Evolutionary conservation across 2,113 vertebrate genomes (phyloP).

Genomic region (Rhineura floridana): DNA sequence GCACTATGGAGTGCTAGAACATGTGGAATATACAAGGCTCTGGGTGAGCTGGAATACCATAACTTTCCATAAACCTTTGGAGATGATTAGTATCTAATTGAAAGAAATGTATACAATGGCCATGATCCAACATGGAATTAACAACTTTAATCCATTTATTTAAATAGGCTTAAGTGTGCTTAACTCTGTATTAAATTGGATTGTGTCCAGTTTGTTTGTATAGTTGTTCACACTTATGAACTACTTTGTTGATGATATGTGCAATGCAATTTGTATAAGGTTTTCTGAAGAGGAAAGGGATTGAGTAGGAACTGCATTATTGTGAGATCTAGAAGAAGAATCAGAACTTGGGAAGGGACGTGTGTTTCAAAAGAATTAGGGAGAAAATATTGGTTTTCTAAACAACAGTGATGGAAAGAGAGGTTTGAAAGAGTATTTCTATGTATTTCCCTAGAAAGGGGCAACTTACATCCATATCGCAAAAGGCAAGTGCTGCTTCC

Average conservation of each 20-base stretch:
- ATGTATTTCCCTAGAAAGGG: not conserved
- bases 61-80: too few species aligned
- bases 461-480: not conserved
- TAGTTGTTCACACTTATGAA: not conserved
- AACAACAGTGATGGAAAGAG: not conserved
- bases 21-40: not conserved
- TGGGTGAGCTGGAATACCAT: too few species aligned
- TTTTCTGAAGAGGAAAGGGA: not conserved
- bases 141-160: not conserved
- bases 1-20: not conserved
- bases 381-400: not conserved
- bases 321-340: not conserved
- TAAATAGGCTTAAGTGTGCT: not conserved
- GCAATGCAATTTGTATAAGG: not conserved
- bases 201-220: not conserved
- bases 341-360: not conserved
- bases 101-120: not conserved
- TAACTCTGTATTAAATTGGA: not conserved
- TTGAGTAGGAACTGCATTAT: not conserved
- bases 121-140: not conserved
- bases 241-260: too few species aligned
- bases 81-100: too few species aligned
- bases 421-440: not conserved
- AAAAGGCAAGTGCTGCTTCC: not conserved
- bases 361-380: not conserved